Evolutionary conservation across 2,113 vertebrate genomes (phyloP).

Genomic region (Egretta garzetta): DNA sequence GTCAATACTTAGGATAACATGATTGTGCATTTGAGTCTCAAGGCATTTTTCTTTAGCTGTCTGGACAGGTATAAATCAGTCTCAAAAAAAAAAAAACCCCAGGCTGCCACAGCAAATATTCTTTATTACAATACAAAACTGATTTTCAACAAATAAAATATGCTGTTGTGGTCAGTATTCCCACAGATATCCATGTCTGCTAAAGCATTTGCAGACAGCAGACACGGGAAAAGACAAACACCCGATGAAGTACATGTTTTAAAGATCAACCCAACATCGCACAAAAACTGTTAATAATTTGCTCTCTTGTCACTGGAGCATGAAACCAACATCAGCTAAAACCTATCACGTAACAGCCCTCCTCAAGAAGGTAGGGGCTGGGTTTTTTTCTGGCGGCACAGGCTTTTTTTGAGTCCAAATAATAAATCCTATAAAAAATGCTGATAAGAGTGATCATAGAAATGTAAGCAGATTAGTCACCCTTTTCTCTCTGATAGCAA

Average conservation of each 20-base stretch:
- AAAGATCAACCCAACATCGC: background rate
- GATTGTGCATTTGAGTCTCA: background rate
- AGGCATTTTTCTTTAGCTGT: slow-evolving; percentile 32
- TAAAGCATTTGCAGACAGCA: slow-evolving; percentile 41
- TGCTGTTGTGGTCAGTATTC: slow-evolving; percentile 45
- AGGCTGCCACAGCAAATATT: slow-evolving; percentile 39
- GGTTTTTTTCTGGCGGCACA: background rate
- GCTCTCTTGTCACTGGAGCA: background rate
- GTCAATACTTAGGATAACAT: background rate
- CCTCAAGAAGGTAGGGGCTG: background rate
- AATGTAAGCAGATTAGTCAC: fast-evolving
- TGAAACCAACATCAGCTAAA: background rate
- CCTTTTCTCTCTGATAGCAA: background rate
- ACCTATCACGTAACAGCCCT: background rate
- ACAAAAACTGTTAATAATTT: background rate
- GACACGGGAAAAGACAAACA: background rate
- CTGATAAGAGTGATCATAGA: background rate
- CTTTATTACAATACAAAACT: slow-evolving; percentile 53
- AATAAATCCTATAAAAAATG: background rate
- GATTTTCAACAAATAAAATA: slow-evolving; percentile 53
- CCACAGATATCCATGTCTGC: background rate
- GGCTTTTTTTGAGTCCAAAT: background rate
- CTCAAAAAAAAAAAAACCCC: background rate
- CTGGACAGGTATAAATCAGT: slow-evolving; percentile 47
- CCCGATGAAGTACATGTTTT: background rate